Evolutionary conservation across 2,113 vertebrate species (phyloP).

Genomic region (Actinemys pallida): DNA sequence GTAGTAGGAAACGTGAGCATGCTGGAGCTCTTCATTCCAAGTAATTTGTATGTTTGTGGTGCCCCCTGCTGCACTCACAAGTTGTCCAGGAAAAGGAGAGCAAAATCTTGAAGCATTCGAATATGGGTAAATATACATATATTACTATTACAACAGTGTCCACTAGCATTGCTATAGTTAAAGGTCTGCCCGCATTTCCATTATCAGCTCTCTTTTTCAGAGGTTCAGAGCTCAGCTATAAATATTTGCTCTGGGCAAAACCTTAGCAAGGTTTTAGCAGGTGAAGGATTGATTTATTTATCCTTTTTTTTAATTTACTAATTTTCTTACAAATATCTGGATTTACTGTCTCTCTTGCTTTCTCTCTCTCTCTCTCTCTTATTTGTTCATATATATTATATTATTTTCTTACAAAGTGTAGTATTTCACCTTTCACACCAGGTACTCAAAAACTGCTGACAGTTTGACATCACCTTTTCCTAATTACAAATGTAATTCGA

Average conservation of each 20-base stretch:
- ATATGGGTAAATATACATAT: not conserved
- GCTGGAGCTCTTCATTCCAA: constrained; percentile 55
- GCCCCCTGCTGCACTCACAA: constrained; percentile 78
- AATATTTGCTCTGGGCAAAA: constrained; percentile 46
- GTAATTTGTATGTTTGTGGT: constrained; percentile 78
- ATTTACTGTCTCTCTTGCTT: not conserved
- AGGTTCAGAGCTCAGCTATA: not conserved
- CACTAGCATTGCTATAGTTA: not conserved
- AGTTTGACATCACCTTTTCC: not conserved
- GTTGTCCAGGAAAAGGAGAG: constrained; percentile 66
- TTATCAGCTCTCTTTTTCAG: not conserved
- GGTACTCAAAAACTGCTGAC: not conserved
- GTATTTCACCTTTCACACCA: rapidly evolving
- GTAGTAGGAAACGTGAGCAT: constrained; percentile 63
- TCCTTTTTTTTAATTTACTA: not conserved
- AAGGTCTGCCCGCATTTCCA: not conserved
- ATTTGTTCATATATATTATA: not conserved
- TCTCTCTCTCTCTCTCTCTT: not conserved
- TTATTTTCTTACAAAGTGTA: rapidly evolving
- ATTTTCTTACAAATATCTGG: not conserved
- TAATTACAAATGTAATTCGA: not conserved
- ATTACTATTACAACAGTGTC: not conserved
- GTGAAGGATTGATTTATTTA: not conserved
- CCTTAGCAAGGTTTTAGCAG: not conserved
- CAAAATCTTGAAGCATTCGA: constrained; percentile 24